Base-by-base conservation (phyloP, 2,113 vertebrate species). In the Halcyon senegalensis region DNA sequence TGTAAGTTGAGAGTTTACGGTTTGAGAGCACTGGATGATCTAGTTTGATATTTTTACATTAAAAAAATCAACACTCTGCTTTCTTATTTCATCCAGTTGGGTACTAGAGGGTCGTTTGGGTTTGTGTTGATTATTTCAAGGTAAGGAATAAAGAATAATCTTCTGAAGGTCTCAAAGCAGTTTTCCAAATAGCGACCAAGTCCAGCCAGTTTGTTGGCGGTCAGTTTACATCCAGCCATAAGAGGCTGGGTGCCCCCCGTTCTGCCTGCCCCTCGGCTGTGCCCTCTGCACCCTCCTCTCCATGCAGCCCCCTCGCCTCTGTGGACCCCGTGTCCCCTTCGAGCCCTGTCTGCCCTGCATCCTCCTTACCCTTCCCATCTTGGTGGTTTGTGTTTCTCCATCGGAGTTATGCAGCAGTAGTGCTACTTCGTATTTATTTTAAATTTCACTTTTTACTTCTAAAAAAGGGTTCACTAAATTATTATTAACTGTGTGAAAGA, bases 351-450 rank as follows among this genome's bases (percentile, higher is more conserved):
- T n/a, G 51, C 51, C 2, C 66, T 17, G 37, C 10, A 1, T 30
- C 33, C 6, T 14, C 59, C 10, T 7, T 1, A 3, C 18, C 44
- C 44, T 9, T 31, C 31, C 25, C 43, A 15, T 15, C 50, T 16
- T 3, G 3, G 6, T 5, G 48, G 30, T 11, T 50, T 46, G 44
- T 56, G 17, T 21, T 55, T 18, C 55, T 30, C 5, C 3, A 6
- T 4, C 63, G 59, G 11, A 10, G 4, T 21, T 13, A 2, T 1
- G 5, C 0, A 11, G 56, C 37, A 14, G 3, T 6, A 1, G 15
- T 19, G 30, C 50, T 31, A 3, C 8, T 60, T 7, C 5, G 0
- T 16, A 4, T 25, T 56, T 18, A 5, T 20, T 43, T 58, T 11
- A 20, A 4, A 53, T 84, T 33, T 66, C 17, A 23, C n/a, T 23